A percentile compares a stretch with the other conserved stretches of the same genome.
phyloP scores from a whole-genome alignment of 2,113 vertebrate species.

The Scortum barcoo region DNA sequence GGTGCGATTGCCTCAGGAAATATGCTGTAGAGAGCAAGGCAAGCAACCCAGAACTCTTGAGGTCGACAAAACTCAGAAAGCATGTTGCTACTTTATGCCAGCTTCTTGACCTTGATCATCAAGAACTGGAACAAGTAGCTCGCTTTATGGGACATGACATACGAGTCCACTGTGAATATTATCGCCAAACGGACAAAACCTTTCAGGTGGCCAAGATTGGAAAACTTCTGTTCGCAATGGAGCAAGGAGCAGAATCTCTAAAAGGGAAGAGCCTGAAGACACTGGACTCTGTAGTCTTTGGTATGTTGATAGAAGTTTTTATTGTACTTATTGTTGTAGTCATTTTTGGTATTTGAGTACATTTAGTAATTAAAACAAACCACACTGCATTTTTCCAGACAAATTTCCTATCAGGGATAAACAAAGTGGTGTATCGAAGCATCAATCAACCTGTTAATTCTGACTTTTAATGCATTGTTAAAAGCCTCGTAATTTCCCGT shows the following conservation, averaged over 20 bases:
- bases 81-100: constrained; percentile 4
- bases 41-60: background rate
- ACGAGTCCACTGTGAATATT: background rate
- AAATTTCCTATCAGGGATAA: too few relatives aligned
- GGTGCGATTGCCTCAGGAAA: too few relatives aligned
- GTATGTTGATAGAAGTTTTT: too few relatives aligned
- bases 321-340: too few relatives aligned
- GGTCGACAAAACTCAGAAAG: background rate
- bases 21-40: too few relatives aligned
- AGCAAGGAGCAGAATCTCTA: background rate
- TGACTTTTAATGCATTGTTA: too few relatives aligned
- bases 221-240: constrained; percentile 9
- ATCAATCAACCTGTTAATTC: too few relatives aligned
- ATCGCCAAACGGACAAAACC: background rate
- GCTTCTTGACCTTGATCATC: constrained; percentile 5
- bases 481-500: too few relatives aligned
- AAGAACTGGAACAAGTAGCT: constrained; percentile 22
- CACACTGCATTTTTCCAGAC: too few relatives aligned
- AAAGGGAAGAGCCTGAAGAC: background rate
- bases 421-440: too few relatives aligned
- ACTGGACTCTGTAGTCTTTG: background rate
- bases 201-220: constrained; percentile 14
- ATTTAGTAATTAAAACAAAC: too few relatives aligned
- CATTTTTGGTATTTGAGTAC: too few relatives aligned
- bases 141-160: constrained; percentile 18